A percentile compares a stretch with the other conserved stretches of the same genome.
Evolutionary conservation across 2,113 vertebrate genomes (phyloP).

Genomic region (Parus major): DNA sequence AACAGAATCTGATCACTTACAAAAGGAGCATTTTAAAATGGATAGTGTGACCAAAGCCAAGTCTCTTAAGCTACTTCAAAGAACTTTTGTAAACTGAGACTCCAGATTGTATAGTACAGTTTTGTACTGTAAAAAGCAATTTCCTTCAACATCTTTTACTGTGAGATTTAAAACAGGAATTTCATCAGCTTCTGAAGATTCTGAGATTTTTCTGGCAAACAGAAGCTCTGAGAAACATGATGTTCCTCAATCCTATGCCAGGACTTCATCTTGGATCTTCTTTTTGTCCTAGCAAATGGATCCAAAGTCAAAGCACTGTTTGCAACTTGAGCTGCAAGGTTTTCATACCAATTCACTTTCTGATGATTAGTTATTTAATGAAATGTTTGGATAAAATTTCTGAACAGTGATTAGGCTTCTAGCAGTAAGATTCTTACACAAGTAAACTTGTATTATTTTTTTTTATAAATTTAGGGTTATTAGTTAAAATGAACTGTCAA

Average conservation of each 20-base stretch:
- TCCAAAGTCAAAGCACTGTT: not conserved
- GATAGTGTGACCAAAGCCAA: constrained; percentile 7
- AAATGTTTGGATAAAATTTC: not conserved
- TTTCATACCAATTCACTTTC: not conserved
- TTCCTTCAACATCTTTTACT: not conserved
- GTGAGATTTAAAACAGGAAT: not conserved
- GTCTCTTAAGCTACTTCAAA: constrained; percentile 23
- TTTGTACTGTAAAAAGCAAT: not conserved
- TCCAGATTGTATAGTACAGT: not conserved
- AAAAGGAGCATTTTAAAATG: constrained; percentile 18
- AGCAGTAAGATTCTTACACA: not conserved
- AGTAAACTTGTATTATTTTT: not conserved
- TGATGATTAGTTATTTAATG: not conserved
- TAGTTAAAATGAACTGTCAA: not conserved
- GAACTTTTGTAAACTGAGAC: constrained; percentile 35
- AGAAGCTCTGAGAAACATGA: not conserved
- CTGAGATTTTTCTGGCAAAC: constrained; percentile 8
- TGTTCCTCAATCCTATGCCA: not conserved
- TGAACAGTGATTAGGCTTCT: not conserved
- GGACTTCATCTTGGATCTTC: not conserved
- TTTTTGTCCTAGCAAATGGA: not conserved
- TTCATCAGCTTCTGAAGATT: not conserved
- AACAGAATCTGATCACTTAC: not conserved
- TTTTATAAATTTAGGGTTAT: not conserved
- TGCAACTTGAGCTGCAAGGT: not conserved